Base-by-base conservation (phyloP, 2,888 invertebrate species). In the Sphaerophoria taeniata region DNA sequence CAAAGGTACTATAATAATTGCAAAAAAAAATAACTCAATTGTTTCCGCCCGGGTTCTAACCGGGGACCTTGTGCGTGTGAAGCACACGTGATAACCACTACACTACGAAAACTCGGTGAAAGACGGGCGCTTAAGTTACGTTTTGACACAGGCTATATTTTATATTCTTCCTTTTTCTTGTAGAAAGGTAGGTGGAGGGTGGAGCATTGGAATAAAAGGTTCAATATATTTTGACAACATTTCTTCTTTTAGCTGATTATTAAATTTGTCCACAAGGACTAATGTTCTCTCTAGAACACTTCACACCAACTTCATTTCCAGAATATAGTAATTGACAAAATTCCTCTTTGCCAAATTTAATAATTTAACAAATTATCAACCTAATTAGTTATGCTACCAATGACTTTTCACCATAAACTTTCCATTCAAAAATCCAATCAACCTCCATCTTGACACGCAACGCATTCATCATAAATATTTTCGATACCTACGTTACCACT, bases 11-110 rank as follows among this genome's bases (percentile, higher is more conserved):
- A n/a, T n/a, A n/a, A n/a, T n/a, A n/a, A n/a, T 24, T 24, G 24
- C 24, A 63, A 33, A 14, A 14, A 34, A 34, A 34, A 34, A 24
- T 0, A 56, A 0, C 14, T 24, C 45, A 31, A 61, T 63, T 88
- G 88, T 88, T 88, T 88, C 90, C 90, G 89, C 89, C 89, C 90
- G 89, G 89, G 89, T 89, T 89, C 89, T 89, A 89, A 89, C 89
- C 89, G 89, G 89, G 89, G 89, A 88, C 89, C 89, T 89, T 89
- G 89, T 89, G 90, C 89, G 90, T 89, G 90, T 90, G 88, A 90
- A 90, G 89, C 90, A 90, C 90, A 90, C 89, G 89, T 89, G 89
- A 90, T 90, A 90, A 89, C 88, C 89, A 85, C 85, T 85, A 85
- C 85, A 85, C 85, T 85, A 85, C 85, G 86, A 71, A 86, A 86